phyloP scores from a whole-genome alignment of 2,888 invertebrate species.

The Leptopilina syphax region DNA sequence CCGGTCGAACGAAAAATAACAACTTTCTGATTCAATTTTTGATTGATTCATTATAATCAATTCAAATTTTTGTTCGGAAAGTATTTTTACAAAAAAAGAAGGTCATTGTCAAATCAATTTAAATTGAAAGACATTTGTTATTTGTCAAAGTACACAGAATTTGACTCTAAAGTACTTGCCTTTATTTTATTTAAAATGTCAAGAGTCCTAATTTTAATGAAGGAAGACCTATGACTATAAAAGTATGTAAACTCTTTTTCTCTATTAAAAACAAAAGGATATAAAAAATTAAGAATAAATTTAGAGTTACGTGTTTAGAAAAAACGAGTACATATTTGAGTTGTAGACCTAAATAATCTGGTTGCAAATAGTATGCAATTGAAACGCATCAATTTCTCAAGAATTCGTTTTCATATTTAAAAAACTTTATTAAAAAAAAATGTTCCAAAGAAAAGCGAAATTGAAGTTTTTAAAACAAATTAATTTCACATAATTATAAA shows the following conservation, averaged over 20 bases:
- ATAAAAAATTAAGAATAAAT: background rate
- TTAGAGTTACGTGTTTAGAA: slow-evolving; percentile 30
- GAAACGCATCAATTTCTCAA: background rate
- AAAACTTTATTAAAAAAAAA: too few species aligned
- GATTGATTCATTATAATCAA: background rate
- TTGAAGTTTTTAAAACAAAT: too few species aligned
- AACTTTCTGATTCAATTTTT: slow-evolving; percentile 10
- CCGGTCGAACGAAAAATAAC: slow-evolving; percentile 1
- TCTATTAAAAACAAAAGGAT: too few species aligned
- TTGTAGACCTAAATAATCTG: slow-evolving; percentile 27
- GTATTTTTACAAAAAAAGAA: slow-evolving; percentile 1
- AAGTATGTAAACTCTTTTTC: slow-evolving; percentile 10
- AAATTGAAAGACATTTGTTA: slow-evolving; percentile 13
- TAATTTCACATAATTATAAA: too few species aligned
- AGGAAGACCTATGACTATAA: slow-evolving; percentile 1
- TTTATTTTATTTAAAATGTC: slow-evolving; percentile 6
- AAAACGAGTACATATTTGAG: background rate
- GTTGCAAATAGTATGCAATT: slow-evolving; percentile 33
- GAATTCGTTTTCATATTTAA: too few species aligned
- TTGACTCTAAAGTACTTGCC: slow-evolving; percentile 28
- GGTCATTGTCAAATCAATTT: background rate
- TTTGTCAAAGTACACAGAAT: slow-evolving; percentile 14
- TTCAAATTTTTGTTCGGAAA: slow-evolving; percentile 37
- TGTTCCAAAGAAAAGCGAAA: too few species aligned
- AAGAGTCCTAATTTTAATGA: slow-evolving; percentile 31